Evolutionary conservation across 2,797 vertebrate genomes (phyloP).

Genomic region (Gambusia yucatana): DNA sequence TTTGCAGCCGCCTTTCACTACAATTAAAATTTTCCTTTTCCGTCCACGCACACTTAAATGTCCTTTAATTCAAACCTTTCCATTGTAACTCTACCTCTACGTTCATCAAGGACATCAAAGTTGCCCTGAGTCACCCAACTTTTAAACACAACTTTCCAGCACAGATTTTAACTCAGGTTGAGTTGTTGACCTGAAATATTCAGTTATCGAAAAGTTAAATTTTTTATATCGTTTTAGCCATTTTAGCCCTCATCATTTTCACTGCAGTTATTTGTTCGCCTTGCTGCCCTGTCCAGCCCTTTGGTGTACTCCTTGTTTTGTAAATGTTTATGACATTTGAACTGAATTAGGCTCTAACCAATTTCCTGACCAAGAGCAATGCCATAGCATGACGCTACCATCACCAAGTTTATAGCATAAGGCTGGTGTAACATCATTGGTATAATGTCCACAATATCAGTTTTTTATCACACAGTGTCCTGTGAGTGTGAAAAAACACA

Average conservation of each 20-base stretch:
- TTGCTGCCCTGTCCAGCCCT: neutral
- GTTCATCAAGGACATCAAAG: neutral
- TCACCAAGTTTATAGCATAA: neutral
- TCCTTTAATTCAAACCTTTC: neutral
- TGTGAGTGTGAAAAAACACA: slow-evolving; percentile 12
- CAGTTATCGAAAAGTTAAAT: neutral
- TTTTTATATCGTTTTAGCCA: neutral
- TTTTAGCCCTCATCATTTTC: neutral
- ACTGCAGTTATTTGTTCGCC: neutral
- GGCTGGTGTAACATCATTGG: neutral
- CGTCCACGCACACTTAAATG: neutral
- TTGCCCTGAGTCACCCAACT: neutral
- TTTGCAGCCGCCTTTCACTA: neutral
- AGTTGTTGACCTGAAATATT: neutral
- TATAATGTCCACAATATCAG: neutral
- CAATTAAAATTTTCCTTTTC: neutral
- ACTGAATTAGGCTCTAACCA: neutral
- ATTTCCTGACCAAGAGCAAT: neutral
- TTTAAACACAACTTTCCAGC: neutral
- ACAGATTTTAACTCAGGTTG: neutral
- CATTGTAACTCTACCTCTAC: neutral
- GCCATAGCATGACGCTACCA: neutral
- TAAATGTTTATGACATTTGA: neutral
- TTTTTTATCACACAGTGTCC: neutral
- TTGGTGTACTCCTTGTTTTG: neutral